These are phyloP conservation scores for Ips typographus DNA, from an alignment of 1,140 invertebrate species.

Conservation along the genomic window DNA sequence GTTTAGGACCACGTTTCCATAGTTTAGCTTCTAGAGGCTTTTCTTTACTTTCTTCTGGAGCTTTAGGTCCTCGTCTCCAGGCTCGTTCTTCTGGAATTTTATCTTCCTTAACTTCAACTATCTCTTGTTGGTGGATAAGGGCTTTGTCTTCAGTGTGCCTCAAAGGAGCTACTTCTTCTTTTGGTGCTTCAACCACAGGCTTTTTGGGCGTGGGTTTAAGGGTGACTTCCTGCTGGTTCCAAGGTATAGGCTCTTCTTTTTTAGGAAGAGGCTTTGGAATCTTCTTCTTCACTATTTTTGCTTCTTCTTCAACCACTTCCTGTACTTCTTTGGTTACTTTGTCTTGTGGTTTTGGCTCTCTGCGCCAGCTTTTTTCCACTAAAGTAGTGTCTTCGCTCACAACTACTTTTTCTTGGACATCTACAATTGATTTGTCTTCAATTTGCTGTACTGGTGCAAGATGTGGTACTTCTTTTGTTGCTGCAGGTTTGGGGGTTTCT, in stretches of 20 bases:
- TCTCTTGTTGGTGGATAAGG: constrained; percentile 51
- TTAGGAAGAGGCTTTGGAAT: constrained; percentile 35
- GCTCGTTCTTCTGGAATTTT: constrained; percentile 42
- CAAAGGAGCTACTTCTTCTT: constrained; percentile 40
- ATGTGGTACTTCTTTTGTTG: constrained; percentile 39
- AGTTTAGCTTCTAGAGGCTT: constrained; percentile 43
- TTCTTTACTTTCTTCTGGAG: constrained; percentile 24
- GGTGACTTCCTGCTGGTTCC: constrained; percentile 54
- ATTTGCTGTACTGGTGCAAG: constrained; percentile 32
- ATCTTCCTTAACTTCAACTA: constrained; percentile 38
- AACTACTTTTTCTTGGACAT: constrained; percentile 51
- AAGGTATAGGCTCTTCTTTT: constrained; percentile 45
- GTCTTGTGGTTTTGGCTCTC: constrained; percentile 50
- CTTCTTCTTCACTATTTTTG: constrained; percentile 51
- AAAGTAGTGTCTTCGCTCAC: constrained; percentile 41
- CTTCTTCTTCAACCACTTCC: constrained; percentile 4
- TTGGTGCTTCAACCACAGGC: constrained; percentile 52
- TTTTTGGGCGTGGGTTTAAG: constrained; percentile 47
- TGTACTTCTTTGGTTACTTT: constrained; percentile 46
- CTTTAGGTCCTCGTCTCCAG: constrained; percentile 38
- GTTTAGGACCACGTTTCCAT: constrained; percentile 38
- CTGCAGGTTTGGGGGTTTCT: constrained; percentile 51
- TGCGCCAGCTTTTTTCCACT: constrained; percentile 29
- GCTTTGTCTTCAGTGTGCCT: constrained; percentile 20
- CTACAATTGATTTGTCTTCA: constrained; percentile 39